These are phyloP conservation scores for Venustaconcha ellipsiformis DNA, from an alignment of 1,140 invertebrate genomes.

Conservation along the genomic window DNA sequence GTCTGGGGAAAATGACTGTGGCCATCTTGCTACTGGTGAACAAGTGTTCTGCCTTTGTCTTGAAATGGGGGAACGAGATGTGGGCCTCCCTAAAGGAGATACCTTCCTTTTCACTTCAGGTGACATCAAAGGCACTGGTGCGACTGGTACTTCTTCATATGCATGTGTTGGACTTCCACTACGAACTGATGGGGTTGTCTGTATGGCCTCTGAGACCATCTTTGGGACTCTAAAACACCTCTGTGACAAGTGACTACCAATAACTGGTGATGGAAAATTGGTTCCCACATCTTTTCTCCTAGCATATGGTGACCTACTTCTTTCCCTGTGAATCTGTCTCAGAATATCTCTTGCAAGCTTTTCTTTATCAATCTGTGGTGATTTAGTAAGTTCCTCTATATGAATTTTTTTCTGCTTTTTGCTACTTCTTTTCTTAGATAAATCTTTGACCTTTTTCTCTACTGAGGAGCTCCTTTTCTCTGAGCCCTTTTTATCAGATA, in stretches of 20 bases:
- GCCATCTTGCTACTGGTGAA: constrained; percentile 19
- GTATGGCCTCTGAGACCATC: constrained; percentile 48
- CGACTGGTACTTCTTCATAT: constrained; percentile 28
- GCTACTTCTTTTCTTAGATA: too few species aligned
- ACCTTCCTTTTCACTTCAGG: too few species aligned
- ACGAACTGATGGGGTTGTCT: constrained; percentile 36
- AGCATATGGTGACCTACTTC: constrained; percentile 21
- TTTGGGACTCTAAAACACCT: constrained; percentile 28
- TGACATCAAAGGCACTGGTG: constrained; percentile 27
- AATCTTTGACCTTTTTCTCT: too few species aligned
- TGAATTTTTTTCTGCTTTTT: too few species aligned
- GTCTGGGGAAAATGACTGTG: constrained; percentile 9
- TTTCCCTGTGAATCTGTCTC: constrained; percentile 18
- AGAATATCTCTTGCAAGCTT: constrained; percentile 16
- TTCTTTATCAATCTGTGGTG: background rate
- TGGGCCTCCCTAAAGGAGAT: too few species aligned
- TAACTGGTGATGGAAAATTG: constrained; percentile 51
- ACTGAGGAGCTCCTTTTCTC: too few species aligned
- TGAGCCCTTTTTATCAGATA: too few species aligned
- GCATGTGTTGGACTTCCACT: constrained; percentile 31
- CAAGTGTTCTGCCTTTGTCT: background rate
- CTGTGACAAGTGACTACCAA: constrained; percentile 27
- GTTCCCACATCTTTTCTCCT: constrained; percentile 41
- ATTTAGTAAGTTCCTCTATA: too few species aligned
- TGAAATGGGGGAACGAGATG: too few species aligned